A percentile compares a stretch with the other conserved stretches of the same genome.
phyloP scores from a whole-genome alignment of 2,888 invertebrate genomes.

The Hemistola chrysoprasaria region DNA sequence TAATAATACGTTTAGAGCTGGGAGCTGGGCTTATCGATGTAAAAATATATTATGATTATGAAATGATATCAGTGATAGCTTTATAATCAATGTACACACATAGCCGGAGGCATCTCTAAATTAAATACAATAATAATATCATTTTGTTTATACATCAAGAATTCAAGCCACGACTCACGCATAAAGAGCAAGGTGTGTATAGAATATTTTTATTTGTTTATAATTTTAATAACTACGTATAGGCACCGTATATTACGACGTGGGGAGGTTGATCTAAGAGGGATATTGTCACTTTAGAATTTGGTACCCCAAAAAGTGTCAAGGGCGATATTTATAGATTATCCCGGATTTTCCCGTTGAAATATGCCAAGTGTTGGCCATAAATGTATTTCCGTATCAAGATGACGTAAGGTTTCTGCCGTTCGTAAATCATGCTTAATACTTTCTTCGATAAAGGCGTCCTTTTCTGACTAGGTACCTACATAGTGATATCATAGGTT shows the following conservation, averaged over 20 bases:
- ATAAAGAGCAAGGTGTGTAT: conserved; percentile 39
- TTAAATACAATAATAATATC: conserved; percentile 20
- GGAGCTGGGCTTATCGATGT: too few species aligned
- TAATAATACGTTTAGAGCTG: too few species aligned
- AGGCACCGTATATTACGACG: conserved; percentile 48
- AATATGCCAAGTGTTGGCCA: conserved; percentile 56
- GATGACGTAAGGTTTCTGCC: conserved; percentile 1
- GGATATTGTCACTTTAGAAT: conserved; percentile 78
- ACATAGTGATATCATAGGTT: too few species aligned
- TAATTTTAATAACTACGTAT: conserved; percentile 79
- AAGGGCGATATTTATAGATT: conserved; percentile 75
- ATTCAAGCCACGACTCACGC: conserved; percentile 50
- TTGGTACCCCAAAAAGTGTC: conserved; percentile 53
- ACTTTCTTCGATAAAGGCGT: background rate
- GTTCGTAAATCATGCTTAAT: conserved; percentile 10
- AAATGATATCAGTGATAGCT: too few species aligned
- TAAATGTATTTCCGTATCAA: conserved; percentile 53
- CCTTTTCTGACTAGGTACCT: too few species aligned
- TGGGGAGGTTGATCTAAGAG: conserved; percentile 54
- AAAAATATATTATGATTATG: too few species aligned
- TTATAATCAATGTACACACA: too few species aligned
- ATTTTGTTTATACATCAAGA: conserved; percentile 46
- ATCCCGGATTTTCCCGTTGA: conserved; percentile 71
- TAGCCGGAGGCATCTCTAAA: too few species aligned
- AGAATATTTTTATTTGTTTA: conserved; percentile 80